Evolutionary conservation across 2,797 vertebrate genomes (phyloP), one percentile per base, ranked within the genome.

Genomic region (Protonibea diacanthus): DNA sequence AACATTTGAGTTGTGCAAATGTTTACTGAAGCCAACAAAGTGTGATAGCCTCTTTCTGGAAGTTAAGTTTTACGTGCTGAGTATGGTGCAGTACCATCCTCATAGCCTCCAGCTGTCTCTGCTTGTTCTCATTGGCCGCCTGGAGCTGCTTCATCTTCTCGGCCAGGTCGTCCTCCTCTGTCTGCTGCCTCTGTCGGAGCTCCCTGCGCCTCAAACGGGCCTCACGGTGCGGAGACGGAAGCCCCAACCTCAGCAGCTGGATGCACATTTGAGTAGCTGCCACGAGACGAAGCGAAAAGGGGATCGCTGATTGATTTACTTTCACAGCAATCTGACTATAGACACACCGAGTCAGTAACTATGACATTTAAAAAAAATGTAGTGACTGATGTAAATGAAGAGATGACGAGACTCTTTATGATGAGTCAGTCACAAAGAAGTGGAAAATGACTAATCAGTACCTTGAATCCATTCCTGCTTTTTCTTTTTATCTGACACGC

Each of bases 401-500:
- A 47, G 20, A 65, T 42, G 21, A 76, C 0, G 12, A 33, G 38
- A 75, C 11, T 58, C 18, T 49, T 55, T 14, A 47, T 21, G 27
- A 72, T 12, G 12, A 49, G 9, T 15, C 10, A 27, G 48, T 27
- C n/a, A 58, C 3, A 75, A 25, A 62, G 51, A 17, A 17, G 44
- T 7, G 14, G 15, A 42, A 40, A 70, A 73, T 45, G 2, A 52
- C 47, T 13, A 2, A 9, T 66, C 52, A 45, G 77, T 91, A 99
- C 98, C 97, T 95, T 98, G 97, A 89, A 99, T 97, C 98, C 98
- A 99, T 73, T 99, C 97, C 84, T 98, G 97, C 74, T 96, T 99
- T 94, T 97, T 99, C 95, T 98, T 99, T 90, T 98, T 99, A 89
- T 99, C 98, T 0, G 97, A 97, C 2, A 94, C 97, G 71, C 97